Evolutionary conservation across 2,113 vertebrate species (phyloP).

Genomic region (Malurus alboscapulatus): DNA sequence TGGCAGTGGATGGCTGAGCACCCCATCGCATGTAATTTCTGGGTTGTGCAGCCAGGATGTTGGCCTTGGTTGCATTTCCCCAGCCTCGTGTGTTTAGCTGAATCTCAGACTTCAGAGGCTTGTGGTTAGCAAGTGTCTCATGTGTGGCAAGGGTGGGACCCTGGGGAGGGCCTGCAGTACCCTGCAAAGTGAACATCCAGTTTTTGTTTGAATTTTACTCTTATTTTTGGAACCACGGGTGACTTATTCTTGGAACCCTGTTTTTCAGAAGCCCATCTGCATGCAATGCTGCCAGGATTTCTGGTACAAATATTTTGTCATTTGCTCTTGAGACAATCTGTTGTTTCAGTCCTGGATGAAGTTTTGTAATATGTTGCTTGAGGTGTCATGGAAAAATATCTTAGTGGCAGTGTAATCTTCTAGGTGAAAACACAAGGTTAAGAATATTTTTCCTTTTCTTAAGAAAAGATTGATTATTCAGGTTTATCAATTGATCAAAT

Average conservation of each 20-base stretch:
- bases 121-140: constrained; percentile 41
- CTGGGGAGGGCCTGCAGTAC: neutral
- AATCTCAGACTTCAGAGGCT: constrained; percentile 28
- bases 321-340: constrained; percentile 79
- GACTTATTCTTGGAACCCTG: constrained; percentile 75
- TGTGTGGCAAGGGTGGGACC: neutral
- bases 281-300: constrained; percentile 68
- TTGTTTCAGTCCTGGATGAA: constrained; percentile 75
- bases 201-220: constrained; percentile 60
- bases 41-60: neutral
- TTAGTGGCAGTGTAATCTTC: constrained; percentile 60
- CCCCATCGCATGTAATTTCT: neutral
- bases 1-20: neutral
- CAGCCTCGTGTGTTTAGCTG: neutral
- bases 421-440: constrained; percentile 63
- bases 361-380: constrained; percentile 73
- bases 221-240: constrained; percentile 62
- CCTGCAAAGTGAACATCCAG: constrained; percentile 55
- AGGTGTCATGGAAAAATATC: constrained; percentile 63
- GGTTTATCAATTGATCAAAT: neutral
- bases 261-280: constrained; percentile 76
- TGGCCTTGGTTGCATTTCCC: neutral
- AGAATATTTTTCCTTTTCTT: neutral
- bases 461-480: neutral
- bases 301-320: constrained; percentile 80